Evolutionary conservation across 2,797 vertebrate species (phyloP).

Genomic region (Hephaestus fuliginosus): DNA sequence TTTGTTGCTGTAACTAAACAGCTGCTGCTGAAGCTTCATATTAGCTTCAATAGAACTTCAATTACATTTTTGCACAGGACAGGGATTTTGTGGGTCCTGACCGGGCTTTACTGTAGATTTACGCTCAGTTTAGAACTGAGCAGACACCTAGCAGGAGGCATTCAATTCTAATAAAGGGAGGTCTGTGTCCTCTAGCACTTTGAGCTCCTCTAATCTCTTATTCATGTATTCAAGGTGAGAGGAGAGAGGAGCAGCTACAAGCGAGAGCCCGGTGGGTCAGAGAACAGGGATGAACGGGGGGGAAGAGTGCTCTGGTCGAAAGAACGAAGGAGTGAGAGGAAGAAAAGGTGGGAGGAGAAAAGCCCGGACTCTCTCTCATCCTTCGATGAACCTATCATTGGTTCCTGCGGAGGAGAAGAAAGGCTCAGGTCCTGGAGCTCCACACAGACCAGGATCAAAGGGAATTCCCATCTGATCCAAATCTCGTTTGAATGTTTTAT

Average conservation of each 20-base stretch:
- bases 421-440: conserved; percentile 33
- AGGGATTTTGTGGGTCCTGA: conserved; percentile 4
- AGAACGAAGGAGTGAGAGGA: conserved; percentile 13
- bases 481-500: conserved; percentile 71
- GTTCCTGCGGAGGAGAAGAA: conserved; percentile 43
- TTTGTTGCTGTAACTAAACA: too few relatives aligned
- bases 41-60: background rate
- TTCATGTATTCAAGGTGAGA: conserved; percentile 68
- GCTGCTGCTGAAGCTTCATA: too few relatives aligned
- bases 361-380: conserved; percentile 55
- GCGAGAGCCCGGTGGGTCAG: conserved; percentile 41
- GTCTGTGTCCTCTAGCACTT: conserved; percentile 52
- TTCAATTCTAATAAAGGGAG: conserved; percentile 39
- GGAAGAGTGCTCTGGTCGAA: conserved; percentile 18
- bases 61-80: background rate
- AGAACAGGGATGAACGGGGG: conserved; percentile 31
- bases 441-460: conserved; percentile 68
- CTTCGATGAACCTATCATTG: conserved; percentile 57
- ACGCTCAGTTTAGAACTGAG: conserved; percentile 40
- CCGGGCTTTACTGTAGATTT: conserved; percentile 32
- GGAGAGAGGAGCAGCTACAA: conserved; percentile 41
- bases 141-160: conserved; percentile 34
- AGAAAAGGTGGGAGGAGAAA: conserved; percentile 29
- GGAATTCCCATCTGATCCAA: conserved; percentile 66
- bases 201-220: conserved; percentile 61